These are phyloP conservation scores for Ormia ochracea DNA, from an alignment of 2,888 invertebrate species.

Conservation along the genomic window DNA sequence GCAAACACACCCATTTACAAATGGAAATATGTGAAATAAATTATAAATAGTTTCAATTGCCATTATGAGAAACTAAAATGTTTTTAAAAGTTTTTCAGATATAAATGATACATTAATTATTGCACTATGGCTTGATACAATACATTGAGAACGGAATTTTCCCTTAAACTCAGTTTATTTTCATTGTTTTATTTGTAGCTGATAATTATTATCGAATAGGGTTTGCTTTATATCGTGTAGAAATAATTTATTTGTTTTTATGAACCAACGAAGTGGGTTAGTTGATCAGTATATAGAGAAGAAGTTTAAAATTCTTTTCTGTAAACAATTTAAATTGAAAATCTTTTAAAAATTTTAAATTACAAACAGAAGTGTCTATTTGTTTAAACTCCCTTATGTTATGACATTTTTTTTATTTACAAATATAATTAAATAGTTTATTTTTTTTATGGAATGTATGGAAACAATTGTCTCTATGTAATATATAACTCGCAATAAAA, in stretches of 20 bases:
- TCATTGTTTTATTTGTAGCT: background rate
- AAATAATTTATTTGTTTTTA: conserved; percentile 15
- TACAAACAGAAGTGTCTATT: no score
- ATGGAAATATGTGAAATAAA: background rate
- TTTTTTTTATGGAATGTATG: no score
- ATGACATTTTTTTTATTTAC: no score
- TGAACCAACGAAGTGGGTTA: background rate
- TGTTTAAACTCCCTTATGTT: no score
- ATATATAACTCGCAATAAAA: no score
- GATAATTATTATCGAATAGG: conserved; percentile 20
- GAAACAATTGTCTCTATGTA: no score
- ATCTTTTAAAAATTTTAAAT: no score
- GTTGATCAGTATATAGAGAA: conserved; percentile 4
- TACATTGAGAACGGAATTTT: background rate
- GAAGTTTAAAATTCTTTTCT: no score
- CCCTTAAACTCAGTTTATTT: background rate
- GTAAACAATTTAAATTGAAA: no score
- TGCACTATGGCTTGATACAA: background rate
- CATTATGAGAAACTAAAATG: background rate
- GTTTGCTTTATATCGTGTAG: conserved; percentile 13
- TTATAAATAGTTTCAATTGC: background rate
- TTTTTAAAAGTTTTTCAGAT: background rate
- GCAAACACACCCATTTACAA: no score
- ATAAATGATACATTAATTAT: background rate
- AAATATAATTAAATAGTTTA: no score